phyloP scores from a whole-genome alignment of 1,140 invertebrate species.

The Drosophila pectinifera region DNA sequence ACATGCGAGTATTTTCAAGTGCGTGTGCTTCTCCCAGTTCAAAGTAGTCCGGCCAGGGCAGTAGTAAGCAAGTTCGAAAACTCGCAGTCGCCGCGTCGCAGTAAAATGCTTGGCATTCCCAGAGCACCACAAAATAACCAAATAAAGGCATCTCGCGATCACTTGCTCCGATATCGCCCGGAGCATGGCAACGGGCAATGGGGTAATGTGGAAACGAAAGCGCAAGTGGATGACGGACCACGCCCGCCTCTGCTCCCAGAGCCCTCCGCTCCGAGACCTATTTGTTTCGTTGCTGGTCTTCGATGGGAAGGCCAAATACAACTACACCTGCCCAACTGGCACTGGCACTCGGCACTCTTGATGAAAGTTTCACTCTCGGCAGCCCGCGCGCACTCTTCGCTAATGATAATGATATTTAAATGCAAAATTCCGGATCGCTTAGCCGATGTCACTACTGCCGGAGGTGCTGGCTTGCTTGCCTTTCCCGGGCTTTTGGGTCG shows the following conservation, averaged over 20 bases:
- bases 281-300: constrained; percentile 30
- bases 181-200: constrained; percentile 3
- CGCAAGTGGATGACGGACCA: constrained; percentile 58
- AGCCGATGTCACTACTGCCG: constrained; percentile 4
- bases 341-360: constrained; percentile 4
- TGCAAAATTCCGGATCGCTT: constrained; percentile 28
- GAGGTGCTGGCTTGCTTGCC: constrained; percentile 11
- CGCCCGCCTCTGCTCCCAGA: constrained; percentile 18
- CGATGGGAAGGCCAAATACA: constrained; percentile 27
- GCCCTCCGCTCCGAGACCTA: constrained; percentile 21
- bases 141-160: constrained; percentile 65
- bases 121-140: constrained; percentile 30
- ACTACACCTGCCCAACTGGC: constrained; percentile 11
- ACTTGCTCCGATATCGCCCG: constrained; percentile 40
- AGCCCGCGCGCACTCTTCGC: constrained; percentile 1
- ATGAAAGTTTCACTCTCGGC: constrained; percentile 38
- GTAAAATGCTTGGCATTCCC: constrained; percentile 69
- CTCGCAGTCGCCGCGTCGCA: neutral
- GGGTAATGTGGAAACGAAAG: constrained; percentile 64
- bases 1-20: constrained; percentile 10
- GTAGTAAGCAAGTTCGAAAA: neutral
- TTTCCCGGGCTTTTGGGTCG: too few species aligned
- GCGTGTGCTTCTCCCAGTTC: constrained; percentile 33
- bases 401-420: constrained; percentile 35
- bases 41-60: constrained; percentile 1